phyloP scores from a whole-genome alignment of 2,797 vertebrate genomes.

The Malurus leucopterus region DNA sequence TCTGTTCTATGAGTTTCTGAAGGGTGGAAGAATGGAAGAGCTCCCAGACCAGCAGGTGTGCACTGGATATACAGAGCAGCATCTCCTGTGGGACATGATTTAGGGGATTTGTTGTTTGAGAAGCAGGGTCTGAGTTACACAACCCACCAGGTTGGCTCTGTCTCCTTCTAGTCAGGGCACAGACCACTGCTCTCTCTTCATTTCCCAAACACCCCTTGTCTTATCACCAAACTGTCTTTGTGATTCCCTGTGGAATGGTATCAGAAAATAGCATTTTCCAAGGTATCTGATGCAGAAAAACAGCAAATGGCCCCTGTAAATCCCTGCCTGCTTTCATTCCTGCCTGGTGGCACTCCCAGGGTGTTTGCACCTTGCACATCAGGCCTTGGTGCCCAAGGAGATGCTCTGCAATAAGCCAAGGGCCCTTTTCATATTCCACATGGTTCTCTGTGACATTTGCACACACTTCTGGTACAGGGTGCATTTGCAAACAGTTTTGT shows the following conservation, averaged over 20 bases:
- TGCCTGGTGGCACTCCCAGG: not conserved
- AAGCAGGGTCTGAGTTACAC: not conserved
- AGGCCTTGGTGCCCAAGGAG: not conserved
- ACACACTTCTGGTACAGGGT: not conserved
- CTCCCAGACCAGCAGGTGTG: not conserved
- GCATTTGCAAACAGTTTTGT: not conserved
- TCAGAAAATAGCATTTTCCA: not conserved
- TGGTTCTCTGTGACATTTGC: not conserved
- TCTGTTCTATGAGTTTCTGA: not conserved
- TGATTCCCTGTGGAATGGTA: not conserved
- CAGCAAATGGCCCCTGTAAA: rapidly evolving
- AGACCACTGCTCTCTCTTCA: not conserved
- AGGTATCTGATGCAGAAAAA: not conserved
- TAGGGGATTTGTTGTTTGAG: not conserved
- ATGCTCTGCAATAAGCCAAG: not conserved
- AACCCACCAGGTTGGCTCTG: not conserved
- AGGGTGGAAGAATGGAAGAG: not conserved
- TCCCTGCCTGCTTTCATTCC: not conserved
- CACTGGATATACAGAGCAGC: not conserved
- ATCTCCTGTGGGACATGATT: not conserved
- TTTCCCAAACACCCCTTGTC: not conserved
- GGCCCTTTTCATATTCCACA: not conserved
- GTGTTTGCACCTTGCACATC: not conserved
- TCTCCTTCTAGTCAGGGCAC: not conserved
- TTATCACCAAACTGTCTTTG: not conserved